Conservation (phyloP, 2,797 vertebrate genomes). For the Girardinus metallicus region DNA sequence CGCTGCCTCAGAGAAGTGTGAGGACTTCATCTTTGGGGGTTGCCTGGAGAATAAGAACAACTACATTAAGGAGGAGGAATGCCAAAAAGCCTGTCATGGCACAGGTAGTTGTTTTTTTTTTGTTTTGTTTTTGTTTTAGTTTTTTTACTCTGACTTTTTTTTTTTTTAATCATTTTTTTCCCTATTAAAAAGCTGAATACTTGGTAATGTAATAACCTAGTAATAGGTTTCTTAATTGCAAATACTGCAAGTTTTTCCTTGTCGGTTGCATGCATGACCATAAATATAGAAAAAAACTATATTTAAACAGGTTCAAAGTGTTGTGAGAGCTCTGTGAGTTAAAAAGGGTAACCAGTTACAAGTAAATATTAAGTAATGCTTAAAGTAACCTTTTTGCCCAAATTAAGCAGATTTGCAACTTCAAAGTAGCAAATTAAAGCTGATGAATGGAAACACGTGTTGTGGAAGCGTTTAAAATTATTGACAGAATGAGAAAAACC, state of each 20-base stretch:
- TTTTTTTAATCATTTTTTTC: background rate
- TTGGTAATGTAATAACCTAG: background rate
- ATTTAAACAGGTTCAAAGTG: background rate
- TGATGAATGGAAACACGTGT: background rate
- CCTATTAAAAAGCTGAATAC: background rate
- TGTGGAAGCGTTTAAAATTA: too few species aligned
- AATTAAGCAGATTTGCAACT: background rate
- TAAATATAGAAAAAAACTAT: background rate
- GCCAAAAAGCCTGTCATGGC: conserved; percentile 82
- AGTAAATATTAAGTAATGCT: background rate
- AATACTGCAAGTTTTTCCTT: background rate
- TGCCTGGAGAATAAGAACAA: conserved; percentile 93
- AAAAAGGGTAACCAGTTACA: background rate
- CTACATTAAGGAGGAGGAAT: conserved; percentile 85
- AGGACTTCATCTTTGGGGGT: conserved; percentile 79
- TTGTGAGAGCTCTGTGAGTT: background rate
- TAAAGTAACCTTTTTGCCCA: background rate
- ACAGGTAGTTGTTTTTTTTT: conserved; percentile 64
- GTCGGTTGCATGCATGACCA: background rate
- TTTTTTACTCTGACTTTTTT: too few species aligned
- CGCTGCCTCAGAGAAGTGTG: conserved; percentile 80
- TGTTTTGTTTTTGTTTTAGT: too few species aligned
- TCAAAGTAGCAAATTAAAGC: background rate
- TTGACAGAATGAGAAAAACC: background rate
- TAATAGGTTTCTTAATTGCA: background rate